These are phyloP conservation scores for Hydractinia symbiolongicarpus DNA, from an alignment of 30 jellyfish, hydroid and myxozoan species.

Conservation along the genomic window DNA sequence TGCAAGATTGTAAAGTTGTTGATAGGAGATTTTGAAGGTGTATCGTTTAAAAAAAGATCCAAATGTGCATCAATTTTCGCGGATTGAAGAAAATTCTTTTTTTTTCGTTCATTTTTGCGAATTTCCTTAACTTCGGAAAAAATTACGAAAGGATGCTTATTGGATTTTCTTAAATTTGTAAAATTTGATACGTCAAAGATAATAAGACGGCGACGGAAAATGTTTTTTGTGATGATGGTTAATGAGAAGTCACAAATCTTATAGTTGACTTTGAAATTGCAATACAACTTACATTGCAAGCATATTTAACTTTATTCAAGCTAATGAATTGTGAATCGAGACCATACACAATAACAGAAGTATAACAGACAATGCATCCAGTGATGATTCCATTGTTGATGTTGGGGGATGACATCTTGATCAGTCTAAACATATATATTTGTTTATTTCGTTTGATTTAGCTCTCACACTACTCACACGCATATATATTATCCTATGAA, in stretches of 20 bases:
- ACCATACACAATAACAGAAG: conserved; percentile 55
- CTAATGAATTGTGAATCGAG: conserved; percentile 50
- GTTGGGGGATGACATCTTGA: conserved; percentile 81
- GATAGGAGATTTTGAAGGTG: background rate
- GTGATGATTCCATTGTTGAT: conserved; percentile 63
- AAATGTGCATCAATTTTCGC: too few species aligned
- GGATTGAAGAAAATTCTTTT: too few species aligned
- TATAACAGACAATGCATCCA: conserved; percentile 67
- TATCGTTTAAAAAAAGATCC: background rate
- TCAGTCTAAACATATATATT: conserved; percentile 30
- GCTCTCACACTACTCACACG: too few species aligned
- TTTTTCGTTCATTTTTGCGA: too few species aligned
- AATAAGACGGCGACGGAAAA: background rate
- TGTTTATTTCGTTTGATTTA: background rate
- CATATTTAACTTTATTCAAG: conserved; percentile 17
- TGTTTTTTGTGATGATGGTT: background rate
- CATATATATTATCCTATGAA: too few species aligned
- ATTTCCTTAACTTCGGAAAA: too few species aligned
- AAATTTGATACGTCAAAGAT: background rate
- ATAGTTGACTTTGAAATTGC: background rate
- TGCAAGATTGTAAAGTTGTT: background rate
- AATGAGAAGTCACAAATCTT: background rate
- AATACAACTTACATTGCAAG: conserved; percentile 53
- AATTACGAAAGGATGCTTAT: background rate
- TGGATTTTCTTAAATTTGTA: background rate